These are phyloP conservation scores for Prenolepis imparis DNA, from an alignment of 2,888 invertebrate species.

Conservation along the genomic window DNA sequence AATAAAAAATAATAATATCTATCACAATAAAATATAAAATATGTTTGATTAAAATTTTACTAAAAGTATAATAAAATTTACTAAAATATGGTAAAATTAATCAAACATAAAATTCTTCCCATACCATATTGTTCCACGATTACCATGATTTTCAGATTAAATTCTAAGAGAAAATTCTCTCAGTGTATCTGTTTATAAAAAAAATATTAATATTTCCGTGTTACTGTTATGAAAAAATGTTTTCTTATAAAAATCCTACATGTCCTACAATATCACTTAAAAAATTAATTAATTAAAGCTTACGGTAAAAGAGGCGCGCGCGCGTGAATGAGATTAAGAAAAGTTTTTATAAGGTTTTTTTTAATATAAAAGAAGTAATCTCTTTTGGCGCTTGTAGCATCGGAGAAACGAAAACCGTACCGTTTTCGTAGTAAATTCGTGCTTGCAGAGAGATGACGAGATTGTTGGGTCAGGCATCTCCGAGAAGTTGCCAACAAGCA, in stretches of 20 bases:
- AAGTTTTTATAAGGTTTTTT: neutral
- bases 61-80: too few relatives aligned
- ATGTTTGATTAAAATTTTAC: too few relatives aligned
- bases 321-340: neutral
- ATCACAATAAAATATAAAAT: too few relatives aligned
- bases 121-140: too few relatives aligned
- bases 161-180: too few relatives aligned
- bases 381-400: neutral
- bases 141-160: too few relatives aligned
- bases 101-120: too few relatives aligned
- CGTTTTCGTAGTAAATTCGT: conserved; percentile 45
- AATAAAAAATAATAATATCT: too few relatives aligned
- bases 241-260: neutral
- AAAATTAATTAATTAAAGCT: conserved; percentile 5
- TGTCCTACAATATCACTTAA: neutral
- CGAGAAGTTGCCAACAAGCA: conserved; percentile 83
- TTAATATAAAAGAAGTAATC: neutral
- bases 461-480: conserved; percentile 82
- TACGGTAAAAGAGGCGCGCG: neutral
- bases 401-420: conserved; percentile 27
- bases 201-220: neutral
- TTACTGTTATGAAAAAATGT: conserved; percentile 1
- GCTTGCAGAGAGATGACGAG: conserved; percentile 84
- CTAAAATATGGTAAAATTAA: too few relatives aligned
- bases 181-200: neutral